Evolutionary conservation across 2,888 invertebrate genomes (phyloP).

Genomic region (Notodonta dromedarius): DNA sequence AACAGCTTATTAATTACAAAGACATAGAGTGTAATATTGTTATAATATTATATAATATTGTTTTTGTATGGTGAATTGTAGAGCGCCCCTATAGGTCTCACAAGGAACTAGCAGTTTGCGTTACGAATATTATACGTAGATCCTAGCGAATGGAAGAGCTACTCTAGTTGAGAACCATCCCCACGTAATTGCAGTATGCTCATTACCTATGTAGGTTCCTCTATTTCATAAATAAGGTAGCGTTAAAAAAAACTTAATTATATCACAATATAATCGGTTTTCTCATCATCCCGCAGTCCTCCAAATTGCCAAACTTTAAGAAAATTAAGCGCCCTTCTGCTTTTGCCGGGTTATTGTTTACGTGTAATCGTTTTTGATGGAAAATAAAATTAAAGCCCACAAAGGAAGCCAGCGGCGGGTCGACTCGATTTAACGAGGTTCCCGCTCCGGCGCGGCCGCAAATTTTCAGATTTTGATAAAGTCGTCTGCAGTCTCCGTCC

Average conservation of each 20-base stretch:
- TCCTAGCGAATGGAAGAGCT: no score
- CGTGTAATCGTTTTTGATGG: constrained; percentile 1
- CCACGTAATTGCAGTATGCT: no score
- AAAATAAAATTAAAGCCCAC: constrained; percentile 1
- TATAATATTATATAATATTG: no score
- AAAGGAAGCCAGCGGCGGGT: neutral
- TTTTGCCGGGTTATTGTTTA: constrained; percentile 2
- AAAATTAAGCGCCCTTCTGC: neutral
- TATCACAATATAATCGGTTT: neutral
- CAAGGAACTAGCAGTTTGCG: no score
- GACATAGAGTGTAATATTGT: no score
- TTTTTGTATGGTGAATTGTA: no score
- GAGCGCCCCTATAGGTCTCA: no score
- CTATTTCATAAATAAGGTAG: no score
- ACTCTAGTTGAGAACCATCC: no score
- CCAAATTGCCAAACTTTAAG: neutral
- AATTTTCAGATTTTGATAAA: neutral
- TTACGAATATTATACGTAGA: no score
- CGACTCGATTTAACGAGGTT: neutral
- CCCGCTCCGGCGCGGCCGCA: neutral
- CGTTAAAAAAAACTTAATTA: neutral
- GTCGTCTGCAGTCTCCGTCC: neutral
- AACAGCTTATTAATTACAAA: no score
- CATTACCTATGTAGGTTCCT: no score
- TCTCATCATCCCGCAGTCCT: neutral